phyloP scores from a whole-genome alignment of 2,113 vertebrate species.

The Prionailurus viverrinus region DNA sequence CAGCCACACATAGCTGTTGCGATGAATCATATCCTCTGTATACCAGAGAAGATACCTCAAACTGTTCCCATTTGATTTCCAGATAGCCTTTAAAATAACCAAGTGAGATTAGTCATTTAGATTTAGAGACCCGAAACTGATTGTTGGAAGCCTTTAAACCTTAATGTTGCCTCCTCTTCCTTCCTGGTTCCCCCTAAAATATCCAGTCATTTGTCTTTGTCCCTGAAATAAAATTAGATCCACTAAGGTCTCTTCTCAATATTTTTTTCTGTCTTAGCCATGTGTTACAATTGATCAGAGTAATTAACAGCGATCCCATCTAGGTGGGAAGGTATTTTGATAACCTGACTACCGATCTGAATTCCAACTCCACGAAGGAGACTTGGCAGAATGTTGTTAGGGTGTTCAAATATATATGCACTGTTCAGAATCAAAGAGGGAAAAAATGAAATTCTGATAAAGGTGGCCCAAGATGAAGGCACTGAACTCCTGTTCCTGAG shows the following conservation, averaged over 20 bases:
- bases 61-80: slow-evolving; percentile 6
- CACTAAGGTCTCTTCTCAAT: background rate
- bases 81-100: background rate
- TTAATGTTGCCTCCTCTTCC: background rate
- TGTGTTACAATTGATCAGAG: background rate
- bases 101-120: slow-evolving; percentile 5
- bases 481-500: background rate
- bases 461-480: background rate
- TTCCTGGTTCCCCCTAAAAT: background rate
- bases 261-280: background rate
- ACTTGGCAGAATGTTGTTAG: background rate
- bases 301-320: background rate
- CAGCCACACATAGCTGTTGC: background rate
- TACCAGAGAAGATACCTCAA: background rate
- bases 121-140: slow-evolving; percentile 33
- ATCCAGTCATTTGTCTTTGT: slow-evolving; percentile 19
- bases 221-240: slow-evolving; percentile 8
- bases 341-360: background rate
- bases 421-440: background rate
- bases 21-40: background rate
- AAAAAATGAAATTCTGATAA: background rate
- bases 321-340: slow-evolving; percentile 31
- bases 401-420: background rate
- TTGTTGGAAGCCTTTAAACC: background rate
- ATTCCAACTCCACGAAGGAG: background rate